phyloP scores from a whole-genome alignment of 2,888 invertebrate genomes.

The Formica aserva region DNA sequence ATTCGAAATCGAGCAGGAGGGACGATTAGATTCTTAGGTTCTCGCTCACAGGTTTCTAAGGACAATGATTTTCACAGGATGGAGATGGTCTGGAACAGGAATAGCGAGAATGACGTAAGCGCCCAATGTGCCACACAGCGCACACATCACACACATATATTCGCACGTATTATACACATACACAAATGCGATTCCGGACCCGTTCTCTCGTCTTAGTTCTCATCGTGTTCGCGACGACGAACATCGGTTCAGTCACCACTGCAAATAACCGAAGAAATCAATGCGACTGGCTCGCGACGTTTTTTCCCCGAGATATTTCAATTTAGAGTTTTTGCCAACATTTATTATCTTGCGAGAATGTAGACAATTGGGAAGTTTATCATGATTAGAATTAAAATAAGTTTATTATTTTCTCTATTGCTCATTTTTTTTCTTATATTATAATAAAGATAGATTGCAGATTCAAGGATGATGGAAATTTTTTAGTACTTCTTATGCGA shows the following conservation, averaged over 20 bases:
- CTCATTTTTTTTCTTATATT: not conserved
- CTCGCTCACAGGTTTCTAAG: slow-evolving; percentile 58
- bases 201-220: slow-evolving; percentile 37
- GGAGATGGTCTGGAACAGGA: slow-evolving; percentile 77
- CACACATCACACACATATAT: slow-evolving; percentile 16
- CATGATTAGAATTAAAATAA: slow-evolving; percentile 9
- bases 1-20: not conserved
- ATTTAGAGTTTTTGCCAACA: not conserved
- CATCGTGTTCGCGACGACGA: slow-evolving; percentile 39
- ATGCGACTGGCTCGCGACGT: slow-evolving; percentile 16
- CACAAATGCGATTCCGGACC: not conserved
- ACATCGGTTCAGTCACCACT: slow-evolving; percentile 74
- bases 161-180: not conserved
- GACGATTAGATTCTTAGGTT: slow-evolving; percentile 57
- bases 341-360: slow-evolving; percentile 22
- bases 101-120: slow-evolving; percentile 78
- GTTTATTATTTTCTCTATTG: not conserved
- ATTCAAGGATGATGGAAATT: slow-evolving; percentile 1
- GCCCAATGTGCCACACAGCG: slow-evolving; percentile 62
- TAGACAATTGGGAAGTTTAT: not conserved
- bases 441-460: not conserved
- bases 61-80: slow-evolving; percentile 67
- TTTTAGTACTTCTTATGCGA: not conserved
- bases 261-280: slow-evolving; percentile 73
- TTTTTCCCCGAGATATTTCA: slow-evolving; percentile 5